phyloP scores from a whole-genome alignment of 1,140 invertebrate genomes.

The Druon quercuslanigerum region DNA sequence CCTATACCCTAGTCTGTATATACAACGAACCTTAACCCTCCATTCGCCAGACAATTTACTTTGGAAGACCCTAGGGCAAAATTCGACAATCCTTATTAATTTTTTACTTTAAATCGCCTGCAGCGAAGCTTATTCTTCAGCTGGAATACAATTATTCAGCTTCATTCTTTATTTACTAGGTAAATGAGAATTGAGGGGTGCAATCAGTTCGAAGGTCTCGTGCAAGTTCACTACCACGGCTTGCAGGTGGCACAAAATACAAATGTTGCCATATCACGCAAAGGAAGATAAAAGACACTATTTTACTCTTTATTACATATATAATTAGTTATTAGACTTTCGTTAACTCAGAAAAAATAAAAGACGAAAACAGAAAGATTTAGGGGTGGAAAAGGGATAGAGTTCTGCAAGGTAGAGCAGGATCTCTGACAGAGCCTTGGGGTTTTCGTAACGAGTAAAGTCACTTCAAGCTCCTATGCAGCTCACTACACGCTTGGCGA shows the following conservation, averaged over 20 bases:
- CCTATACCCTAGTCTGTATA: not conserved
- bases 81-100: slow-evolving; percentile 20
- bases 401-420: not conserved
- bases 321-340: too few species aligned
- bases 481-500: slow-evolving; percentile 48
- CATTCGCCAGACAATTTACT: slow-evolving; percentile 17
- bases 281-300: not conserved
- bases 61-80: slow-evolving; percentile 7
- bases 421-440: slow-evolving; percentile 48
- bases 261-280: not conserved
- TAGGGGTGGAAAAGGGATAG: slow-evolving; percentile 7
- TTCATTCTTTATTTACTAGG: slow-evolving; percentile 11
- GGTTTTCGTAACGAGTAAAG: slow-evolving; percentile 65
- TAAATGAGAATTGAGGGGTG: slow-evolving; percentile 6
- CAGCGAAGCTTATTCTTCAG: slow-evolving; percentile 20
- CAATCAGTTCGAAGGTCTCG: not conserved
- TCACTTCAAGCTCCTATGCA: slow-evolving; percentile 39
- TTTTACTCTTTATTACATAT: not conserved
- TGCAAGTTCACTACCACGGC: not conserved
- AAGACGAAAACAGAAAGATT: too few species aligned
- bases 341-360: too few species aligned
- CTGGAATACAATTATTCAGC: slow-evolving; percentile 23
- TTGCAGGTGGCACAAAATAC: not conserved
- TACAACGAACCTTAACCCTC: not conserved
- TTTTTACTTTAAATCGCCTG: not conserved